Conservation (phyloP, 2,888 invertebrate species). For the Drosophila barbarae region DNA sequence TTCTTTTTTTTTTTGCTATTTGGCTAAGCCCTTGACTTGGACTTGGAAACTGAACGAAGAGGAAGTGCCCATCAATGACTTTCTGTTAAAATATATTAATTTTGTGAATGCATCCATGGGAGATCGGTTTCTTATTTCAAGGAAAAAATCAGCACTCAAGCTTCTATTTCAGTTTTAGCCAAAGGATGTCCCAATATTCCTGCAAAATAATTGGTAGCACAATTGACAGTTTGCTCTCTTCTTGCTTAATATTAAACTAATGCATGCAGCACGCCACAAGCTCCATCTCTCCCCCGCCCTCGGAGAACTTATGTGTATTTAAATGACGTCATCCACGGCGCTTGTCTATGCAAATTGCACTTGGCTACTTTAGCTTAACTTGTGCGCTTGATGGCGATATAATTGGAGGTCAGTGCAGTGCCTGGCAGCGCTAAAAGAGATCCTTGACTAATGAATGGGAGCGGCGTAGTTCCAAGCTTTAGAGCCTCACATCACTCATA, state of each 20-base stretch:
- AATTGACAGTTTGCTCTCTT: conserved; percentile 57
- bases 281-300: not conserved
- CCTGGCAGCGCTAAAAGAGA: not conserved
- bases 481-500: conserved; percentile 2
- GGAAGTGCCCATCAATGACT: conserved; percentile 12
- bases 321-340: conserved; percentile 49
- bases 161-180: not conserved
- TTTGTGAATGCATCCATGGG: not conserved
- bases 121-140: not conserved
- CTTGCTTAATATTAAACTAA: conserved; percentile 67
- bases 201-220: conserved; percentile 3
- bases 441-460: conserved; percentile 6
- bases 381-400: conserved; percentile 59
- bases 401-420: conserved; percentile 54
- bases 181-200: conserved; percentile 8
- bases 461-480: too few relatives aligned
- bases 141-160: not conserved
- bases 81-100: too few relatives aligned
- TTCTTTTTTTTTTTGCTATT: conserved; percentile 31
- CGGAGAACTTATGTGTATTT: conserved; percentile 39
- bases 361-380: conserved; percentile 51
- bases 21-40: conserved; percentile 41
- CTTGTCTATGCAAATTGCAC: conserved; percentile 54
- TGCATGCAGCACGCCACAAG: conserved; percentile 53
- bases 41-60: conserved; percentile 7